These are phyloP conservation scores for Nephrotoma flavescens DNA, from an alignment of 2,888 invertebrate species.

Conservation along the genomic window DNA sequence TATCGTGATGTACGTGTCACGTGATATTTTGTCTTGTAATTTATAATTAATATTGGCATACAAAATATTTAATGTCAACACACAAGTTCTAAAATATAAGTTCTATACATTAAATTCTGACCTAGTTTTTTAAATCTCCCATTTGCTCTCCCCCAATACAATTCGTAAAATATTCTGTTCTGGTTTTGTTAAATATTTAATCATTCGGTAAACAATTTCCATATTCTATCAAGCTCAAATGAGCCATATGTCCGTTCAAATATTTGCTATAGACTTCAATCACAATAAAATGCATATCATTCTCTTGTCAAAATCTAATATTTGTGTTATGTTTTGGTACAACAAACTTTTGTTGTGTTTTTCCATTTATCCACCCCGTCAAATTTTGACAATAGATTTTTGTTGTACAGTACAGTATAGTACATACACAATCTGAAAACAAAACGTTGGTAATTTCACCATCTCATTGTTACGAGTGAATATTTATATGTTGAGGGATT, in stretches of 20 bases:
- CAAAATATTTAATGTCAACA: neutral
- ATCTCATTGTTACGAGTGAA: neutral
- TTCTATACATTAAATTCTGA: neutral
- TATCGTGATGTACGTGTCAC: too few species aligned
- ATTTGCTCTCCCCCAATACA: neutral
- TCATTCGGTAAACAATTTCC: neutral
- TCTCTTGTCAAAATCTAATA: neutral
- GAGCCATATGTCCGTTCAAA: slow-evolving; percentile 3
- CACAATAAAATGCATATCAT: neutral
- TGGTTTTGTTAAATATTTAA: neutral
- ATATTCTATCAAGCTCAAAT: neutral
- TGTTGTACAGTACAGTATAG: neutral
- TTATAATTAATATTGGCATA: too few species aligned
- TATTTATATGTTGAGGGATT: neutral
- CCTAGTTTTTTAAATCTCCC: neutral
- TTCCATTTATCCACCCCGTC: neutral
- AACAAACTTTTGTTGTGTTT: neutral
- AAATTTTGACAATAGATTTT: neutral
- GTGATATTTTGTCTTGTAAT: too few species aligned
- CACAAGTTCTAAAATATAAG: neutral
- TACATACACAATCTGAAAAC: neutral
- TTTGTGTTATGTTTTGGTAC: neutral
- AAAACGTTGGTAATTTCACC: neutral
- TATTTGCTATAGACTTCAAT: neutral
- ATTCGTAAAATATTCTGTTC: neutral